Evolutionary conservation across 2,888 invertebrate species (phyloP).

Genomic region (Pollenia amentaria): DNA sequence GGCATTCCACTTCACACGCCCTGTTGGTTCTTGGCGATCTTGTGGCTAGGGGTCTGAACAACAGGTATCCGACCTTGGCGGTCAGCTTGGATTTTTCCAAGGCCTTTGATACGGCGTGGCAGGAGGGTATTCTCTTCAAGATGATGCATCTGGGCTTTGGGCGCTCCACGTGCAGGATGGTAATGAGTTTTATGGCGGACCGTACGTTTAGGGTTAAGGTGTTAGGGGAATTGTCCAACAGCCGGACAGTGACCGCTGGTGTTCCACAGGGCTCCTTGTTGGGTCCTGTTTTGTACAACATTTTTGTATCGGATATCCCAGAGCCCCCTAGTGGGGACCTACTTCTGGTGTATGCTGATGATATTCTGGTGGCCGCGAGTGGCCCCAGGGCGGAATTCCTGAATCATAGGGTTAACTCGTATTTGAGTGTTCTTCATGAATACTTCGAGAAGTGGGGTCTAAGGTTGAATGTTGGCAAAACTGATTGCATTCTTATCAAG

Average conservation of each 20-base stretch:
- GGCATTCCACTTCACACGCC: background rate
- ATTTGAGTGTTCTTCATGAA: background rate
- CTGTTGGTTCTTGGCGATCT: background rate
- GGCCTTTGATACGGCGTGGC: background rate
- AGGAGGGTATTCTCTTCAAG: background rate
- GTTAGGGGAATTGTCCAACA: background rate
- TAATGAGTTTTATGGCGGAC: background rate
- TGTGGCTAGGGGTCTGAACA: background rate
- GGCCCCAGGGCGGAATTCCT: background rate
- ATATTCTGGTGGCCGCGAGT: no score
- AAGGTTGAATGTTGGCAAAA: no score
- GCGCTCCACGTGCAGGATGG: background rate
- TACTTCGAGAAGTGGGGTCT: background rate
- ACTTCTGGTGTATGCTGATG: no score
- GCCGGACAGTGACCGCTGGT: background rate
- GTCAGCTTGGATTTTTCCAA: background rate
- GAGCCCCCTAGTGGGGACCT: no score
- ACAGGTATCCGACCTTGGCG: background rate
- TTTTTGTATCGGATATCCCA: no score
- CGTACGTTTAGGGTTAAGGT: background rate
- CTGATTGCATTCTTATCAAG: no score
- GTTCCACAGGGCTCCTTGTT: slow-evolving; percentile 12
- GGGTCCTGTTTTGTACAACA: slow-evolving; percentile 3
- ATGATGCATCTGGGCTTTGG: background rate
- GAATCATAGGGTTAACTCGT: background rate